A percentile compares a stretch with the other conserved stretches of the same genome.
phyloP scores from a whole-genome alignment of 2,888 invertebrate species.

The Tiliacea aurago region DNA sequence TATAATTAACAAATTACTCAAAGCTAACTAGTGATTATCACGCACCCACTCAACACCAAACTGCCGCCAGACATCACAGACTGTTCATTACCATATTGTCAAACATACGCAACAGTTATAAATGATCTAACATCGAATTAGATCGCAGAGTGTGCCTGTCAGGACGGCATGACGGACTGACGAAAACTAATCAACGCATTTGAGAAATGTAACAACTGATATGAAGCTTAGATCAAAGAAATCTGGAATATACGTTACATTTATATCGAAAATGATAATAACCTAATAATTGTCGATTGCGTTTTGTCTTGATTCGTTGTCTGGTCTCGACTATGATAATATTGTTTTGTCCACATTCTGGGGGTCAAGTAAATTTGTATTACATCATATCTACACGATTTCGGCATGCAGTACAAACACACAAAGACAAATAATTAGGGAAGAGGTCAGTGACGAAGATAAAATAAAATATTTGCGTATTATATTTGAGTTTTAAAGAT shows the following conservation, averaged over 20 bases:
- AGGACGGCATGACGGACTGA: constrained; percentile 20
- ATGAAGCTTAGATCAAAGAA: constrained; percentile 1
- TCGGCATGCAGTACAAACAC: constrained; percentile 7
- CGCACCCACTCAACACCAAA: constrained; percentile 35
- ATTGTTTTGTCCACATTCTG: constrained; percentile 30
- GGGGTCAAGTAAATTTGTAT: constrained; percentile 33
- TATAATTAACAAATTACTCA: constrained; percentile 59
- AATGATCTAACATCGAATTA: constrained; percentile 66
- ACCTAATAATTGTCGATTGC: constrained; percentile 20
- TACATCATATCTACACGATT: constrained; percentile 31
- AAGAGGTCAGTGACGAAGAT: neutral
- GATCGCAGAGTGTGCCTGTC: constrained; percentile 37
- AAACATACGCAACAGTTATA: constrained; percentile 64
- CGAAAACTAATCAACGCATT: constrained; percentile 26
- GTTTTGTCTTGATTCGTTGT: constrained; percentile 30
- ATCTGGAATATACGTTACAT: constrained; percentile 11
- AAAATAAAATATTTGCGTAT: constrained; percentile 29
- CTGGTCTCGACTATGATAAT: constrained; percentile 16
- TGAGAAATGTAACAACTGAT: constrained; percentile 5
- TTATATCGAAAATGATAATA: constrained; percentile 9
- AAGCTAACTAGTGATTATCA: constrained; percentile 49
- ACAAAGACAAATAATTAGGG: constrained; percentile 16
- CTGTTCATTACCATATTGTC: constrained; percentile 62
- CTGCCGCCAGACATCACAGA: constrained; percentile 21
- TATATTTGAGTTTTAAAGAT: neutral